Evolutionary conservation across 2,888 invertebrate genomes (phyloP).

Genomic region (Eupithecia dodoneata): DNA sequence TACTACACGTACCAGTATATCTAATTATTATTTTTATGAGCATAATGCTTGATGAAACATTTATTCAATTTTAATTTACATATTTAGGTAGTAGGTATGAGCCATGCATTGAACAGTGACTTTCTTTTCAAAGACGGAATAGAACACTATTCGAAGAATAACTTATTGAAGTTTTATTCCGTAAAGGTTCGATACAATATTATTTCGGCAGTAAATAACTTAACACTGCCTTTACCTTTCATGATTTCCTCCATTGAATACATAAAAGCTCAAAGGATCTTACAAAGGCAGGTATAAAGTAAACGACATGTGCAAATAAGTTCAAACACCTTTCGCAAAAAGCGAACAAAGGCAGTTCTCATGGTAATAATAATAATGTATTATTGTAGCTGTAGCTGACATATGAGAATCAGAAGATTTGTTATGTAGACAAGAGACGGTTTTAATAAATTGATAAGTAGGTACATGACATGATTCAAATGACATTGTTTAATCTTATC

Average conservation of each 20-base stretch:
- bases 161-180: neutral
- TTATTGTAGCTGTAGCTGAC: constrained; percentile 21
- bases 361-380: constrained; percentile 35
- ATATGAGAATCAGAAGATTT: constrained; percentile 17
- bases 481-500: neutral
- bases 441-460: neutral
- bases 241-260: constrained; percentile 13
- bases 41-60: neutral
- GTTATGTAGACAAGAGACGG: constrained; percentile 16
- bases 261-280: neutral
- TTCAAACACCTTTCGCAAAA: constrained; percentile 44
- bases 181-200: neutral
- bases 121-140: neutral
- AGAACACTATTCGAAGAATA: neutral
- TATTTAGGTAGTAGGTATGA: neutral
- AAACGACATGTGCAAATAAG: constrained; percentile 40
- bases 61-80: neutral
- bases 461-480: neutral
- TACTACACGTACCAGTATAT: neutral
- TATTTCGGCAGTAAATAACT: neutral
- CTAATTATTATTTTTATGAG: neutral
- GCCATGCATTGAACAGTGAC: neutral
- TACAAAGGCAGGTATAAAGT: constrained; percentile 36
- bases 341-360: constrained; percentile 38
- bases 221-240: neutral